Evolutionary conservation across 2,797 vertebrate genomes (phyloP), one percentile per base, ranked within the genome.

Genomic region (Scomberomorus guttatus): DNA sequence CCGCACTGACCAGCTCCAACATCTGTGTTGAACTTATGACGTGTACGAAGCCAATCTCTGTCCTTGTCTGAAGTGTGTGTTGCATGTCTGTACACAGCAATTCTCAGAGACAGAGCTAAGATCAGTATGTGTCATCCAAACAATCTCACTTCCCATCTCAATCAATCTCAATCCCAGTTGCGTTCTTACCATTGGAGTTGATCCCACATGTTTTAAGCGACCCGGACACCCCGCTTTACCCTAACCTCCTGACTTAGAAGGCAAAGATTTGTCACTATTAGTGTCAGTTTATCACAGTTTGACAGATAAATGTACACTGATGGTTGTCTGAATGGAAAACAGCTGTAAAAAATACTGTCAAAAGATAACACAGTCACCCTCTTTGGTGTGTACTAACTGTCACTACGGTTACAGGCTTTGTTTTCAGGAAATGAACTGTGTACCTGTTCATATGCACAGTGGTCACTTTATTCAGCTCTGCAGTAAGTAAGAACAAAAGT

Each of bases 241-340:
- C 14, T 52, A 27, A 55, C 22, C 5, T 25, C 14, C 25, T 37
- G 22, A 22, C 22, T 39, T 18, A 55, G 29, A 65, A 32, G 14
- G 2, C 17, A 59, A 56, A 62, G 2, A 70, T 56, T 42, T n/a
- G 13, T 54, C 5, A 24, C 58, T 32, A n/a, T 11, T 37, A 20
- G 48, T 79, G 60, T 67, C 61, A 24, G n/a, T 73, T 37, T 63
- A n/a, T 64, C 52, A 50, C 24, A 34, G 29, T 56, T 20, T 2
- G 20, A 25, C 0, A 0, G 22, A 56, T 51, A 34, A 0, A 72
- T 61, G 25, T 50, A 51, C 17, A 62, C 14, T 22, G 54, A 71
- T 39, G 27, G 18, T 66, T 65, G 34, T 15, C 17, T 44, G 42
- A 62, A 55, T 71, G 29, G 18, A 54, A 61, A 34, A 42, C 20